Evolutionary conservation across 2,113 vertebrate species (phyloP).

Genomic region (Polypterus senegalus): DNA sequence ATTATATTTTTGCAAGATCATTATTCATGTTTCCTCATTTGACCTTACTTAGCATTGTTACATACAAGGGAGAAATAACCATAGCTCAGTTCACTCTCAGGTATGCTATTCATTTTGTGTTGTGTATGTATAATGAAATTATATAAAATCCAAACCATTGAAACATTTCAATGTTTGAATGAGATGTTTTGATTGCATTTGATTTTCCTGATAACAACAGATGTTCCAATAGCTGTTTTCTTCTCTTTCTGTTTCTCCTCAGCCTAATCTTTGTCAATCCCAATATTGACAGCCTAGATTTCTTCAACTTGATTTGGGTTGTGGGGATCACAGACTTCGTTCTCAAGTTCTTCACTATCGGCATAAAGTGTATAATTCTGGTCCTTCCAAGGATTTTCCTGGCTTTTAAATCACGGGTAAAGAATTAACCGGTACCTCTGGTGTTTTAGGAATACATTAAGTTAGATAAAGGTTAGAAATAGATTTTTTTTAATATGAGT

Average conservation of each 20-base stretch:
- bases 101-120: too few relatives aligned
- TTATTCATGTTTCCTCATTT: too few relatives aligned
- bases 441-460: too few relatives aligned
- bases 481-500: not conserved
- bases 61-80: too few relatives aligned
- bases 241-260: conserved; percentile 10
- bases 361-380: conserved; percentile 79
- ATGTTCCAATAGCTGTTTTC: not conserved
- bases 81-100: too few relatives aligned
- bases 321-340: conserved; percentile 92
- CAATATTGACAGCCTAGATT: conserved; percentile 76
- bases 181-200: too few relatives aligned
- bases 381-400: conserved; percentile 83
- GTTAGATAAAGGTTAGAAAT: not conserved
- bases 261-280: conserved; percentile 90
- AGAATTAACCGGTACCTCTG: conserved; percentile 10
- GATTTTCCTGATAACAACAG: too few relatives aligned
- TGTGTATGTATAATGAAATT: too few relatives aligned
- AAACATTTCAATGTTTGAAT: too few relatives aligned
- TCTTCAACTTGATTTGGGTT: conserved; percentile 89
- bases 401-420: conserved; percentile 90
- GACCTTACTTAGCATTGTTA: too few relatives aligned
- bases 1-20: too few relatives aligned
- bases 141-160: too few relatives aligned
- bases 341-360: conserved; percentile 84